Evolutionary conservation across 2,888 invertebrate species (phyloP), one percentile per base, ranked within the genome.

Genomic region (Zeuzera pyrina): DNA sequence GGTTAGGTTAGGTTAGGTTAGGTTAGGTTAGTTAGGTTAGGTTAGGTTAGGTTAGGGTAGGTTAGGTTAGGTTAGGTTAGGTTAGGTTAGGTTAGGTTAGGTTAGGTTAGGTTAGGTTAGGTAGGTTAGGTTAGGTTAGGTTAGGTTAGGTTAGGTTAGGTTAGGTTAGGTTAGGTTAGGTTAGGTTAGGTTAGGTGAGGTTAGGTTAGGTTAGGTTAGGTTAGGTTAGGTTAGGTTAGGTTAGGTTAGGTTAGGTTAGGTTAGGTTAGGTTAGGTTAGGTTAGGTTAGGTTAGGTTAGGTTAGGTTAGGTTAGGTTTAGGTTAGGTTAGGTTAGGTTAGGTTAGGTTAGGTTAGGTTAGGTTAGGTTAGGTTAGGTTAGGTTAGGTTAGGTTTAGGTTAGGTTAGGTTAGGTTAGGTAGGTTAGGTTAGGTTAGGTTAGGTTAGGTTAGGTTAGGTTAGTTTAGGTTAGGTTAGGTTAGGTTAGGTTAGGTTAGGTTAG

Each of bases 161-260:
- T 41, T 43, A 45, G 43, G 41, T 44, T 27, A 39, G 39, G 38
- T 38, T 36, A 24, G 34, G 36, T 36, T 34, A 32, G 34, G 40
- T 43, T 44, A 44, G 44, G 43, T 43, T 43, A 43, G 43, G 43
- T 43, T 43, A 43, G 43, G 43, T 43, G 41, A 41, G 43, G 43
- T 43, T 43, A 43, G 43, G 43, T 41, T 43, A 41, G 41, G 43
- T 41, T 43, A 41, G 41, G 41, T 41, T 43, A 39, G 41, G 43
- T 43, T 41, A 43, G 43, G 43, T 43, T 43, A 39, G 39, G 35
- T 39, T 44, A 36, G 39, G 35, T 39, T 36, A 36, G 39, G 34
- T 39, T 34, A 36, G 39, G 35, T 39, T 36, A 36, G 39, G 35
- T 39, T 36, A 34, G 39, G 35, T 39, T 44, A 36, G 39, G 39